These are phyloP conservation scores for Mugil cephalus DNA, from an alignment of 2,113 vertebrate genomes.

Conservation along the genomic window DNA sequence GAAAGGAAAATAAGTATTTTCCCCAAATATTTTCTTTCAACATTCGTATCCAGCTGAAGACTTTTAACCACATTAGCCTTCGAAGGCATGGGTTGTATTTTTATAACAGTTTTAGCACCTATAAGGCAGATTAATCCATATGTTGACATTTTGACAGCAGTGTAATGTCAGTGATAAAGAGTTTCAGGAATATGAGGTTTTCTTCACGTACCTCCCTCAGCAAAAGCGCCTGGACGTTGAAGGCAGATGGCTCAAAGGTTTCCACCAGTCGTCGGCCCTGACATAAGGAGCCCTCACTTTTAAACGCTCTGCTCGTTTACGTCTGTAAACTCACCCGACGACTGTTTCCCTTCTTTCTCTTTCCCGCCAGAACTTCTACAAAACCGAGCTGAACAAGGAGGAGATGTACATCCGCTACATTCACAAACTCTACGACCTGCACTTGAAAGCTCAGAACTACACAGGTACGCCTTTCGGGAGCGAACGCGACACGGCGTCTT, in stretches of 20 bases:
- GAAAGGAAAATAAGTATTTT: not conserved
- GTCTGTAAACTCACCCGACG: not conserved
- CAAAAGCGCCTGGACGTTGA: slow-evolving; percentile 34
- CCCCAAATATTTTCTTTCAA: not conserved
- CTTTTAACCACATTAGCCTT: too few relatives aligned
- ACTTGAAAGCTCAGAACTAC: slow-evolving; percentile 98
- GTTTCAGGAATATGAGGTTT: too few relatives aligned
- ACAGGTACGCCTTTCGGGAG: slow-evolving; percentile 88
- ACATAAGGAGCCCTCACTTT: slow-evolving; percentile 33
- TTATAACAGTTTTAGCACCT: too few relatives aligned
- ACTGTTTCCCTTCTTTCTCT: not conserved
- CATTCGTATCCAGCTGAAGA: too few relatives aligned
- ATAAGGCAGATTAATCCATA: too few relatives aligned
- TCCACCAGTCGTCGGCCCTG: slow-evolving; percentile 24
- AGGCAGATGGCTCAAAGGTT: slow-evolving; percentile 34
- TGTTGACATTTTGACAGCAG: too few relatives aligned
- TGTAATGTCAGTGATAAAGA: too few relatives aligned
- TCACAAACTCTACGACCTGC: slow-evolving; percentile 97
- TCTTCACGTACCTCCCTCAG: slow-evolving; percentile 46
- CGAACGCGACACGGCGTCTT: rapidly evolving
- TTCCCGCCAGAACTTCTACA: slow-evolving; percentile 95
- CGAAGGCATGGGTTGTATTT: too few relatives aligned
- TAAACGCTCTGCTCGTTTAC: slow-evolving; percentile 2
- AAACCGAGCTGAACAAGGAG: slow-evolving; percentile 98
- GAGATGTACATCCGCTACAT: slow-evolving; percentile 99